phyloP scores from a whole-genome alignment of 2,888 invertebrate genomes.

The Chrysolina haemoptera region DNA sequence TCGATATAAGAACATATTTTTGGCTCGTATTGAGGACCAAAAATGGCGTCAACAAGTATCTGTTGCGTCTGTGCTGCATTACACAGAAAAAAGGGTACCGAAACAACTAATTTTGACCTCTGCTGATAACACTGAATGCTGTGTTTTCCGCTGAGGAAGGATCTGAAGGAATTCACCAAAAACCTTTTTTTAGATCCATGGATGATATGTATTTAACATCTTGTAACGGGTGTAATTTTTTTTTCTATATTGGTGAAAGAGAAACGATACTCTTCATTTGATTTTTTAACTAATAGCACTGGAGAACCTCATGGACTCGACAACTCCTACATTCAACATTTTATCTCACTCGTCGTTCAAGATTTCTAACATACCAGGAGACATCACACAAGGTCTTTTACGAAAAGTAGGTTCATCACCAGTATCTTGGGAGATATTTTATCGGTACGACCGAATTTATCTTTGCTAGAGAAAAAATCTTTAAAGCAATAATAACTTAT shows the following conservation, averaged over 20 bases:
- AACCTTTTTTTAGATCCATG: slow-evolving; percentile 55
- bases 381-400: slow-evolving; percentile 36
- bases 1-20: slow-evolving; percentile 35
- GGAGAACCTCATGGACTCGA: slow-evolving; percentile 53
- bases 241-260: slow-evolving; percentile 53
- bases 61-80: slow-evolving; percentile 46
- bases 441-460: slow-evolving; percentile 42
- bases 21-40: slow-evolving; percentile 41
- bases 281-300: slow-evolving; percentile 54
- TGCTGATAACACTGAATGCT: no score
- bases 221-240: slow-evolving; percentile 49
- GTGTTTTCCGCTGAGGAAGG: slow-evolving; percentile 54
- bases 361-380: slow-evolving; percentile 35
- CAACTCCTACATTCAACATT: slow-evolving; percentile 42
- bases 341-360: slow-evolving; percentile 39
- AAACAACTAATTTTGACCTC: slow-evolving; percentile 56
- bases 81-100: slow-evolving; percentile 49
- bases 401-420: slow-evolving; percentile 41
- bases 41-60: slow-evolving; percentile 48
- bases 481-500: slow-evolving; percentile 26
- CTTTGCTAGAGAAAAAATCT: slow-evolving; percentile 29
- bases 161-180: no score
- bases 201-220: slow-evolving; percentile 50
- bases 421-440: slow-evolving; percentile 37
- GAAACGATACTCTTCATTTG: slow-evolving; percentile 51